Evolutionary conservation across 2,113 vertebrate genomes (phyloP), one percentile per base, ranked within the genome.

Genomic region (Barnardius zonarius): DNA sequence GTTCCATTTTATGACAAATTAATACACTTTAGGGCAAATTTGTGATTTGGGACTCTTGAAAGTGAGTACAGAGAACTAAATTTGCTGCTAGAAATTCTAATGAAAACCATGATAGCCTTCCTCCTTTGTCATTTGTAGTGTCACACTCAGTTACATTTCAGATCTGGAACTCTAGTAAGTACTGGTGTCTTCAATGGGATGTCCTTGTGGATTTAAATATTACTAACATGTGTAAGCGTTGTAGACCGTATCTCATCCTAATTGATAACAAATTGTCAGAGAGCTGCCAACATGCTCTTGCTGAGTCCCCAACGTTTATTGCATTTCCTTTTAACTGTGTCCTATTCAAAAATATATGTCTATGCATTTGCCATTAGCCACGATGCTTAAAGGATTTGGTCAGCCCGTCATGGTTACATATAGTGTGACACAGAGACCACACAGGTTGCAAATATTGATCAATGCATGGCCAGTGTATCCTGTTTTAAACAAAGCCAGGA

Each of bases 351-450:
- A 83, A 78, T 20, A 3, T 23, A 30, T n/a, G 28, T 70, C 18
- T 69, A 11, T 57, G n/a, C 8, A 28, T 64, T 67, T 83, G 28
- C 35, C 24, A 15, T 75, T 59, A 59, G 35, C 28, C 25, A 30
- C 17, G 25, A 35, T 67, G 31, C 25, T 67, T 66, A 72, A 77
- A 73, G 54, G 25, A 67, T 76, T 88, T 83, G 46, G 51, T 81
- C 41, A 88, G 13, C 10, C 0, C 1, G 15, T 76, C 49, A 35
- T 0, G 2, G 49, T 44, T 57, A 19, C 0, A 0, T 51, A 35
- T 24, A 27, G 11, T 27, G 17, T 62, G 64, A 63, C 9, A 51
- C 9, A 57, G 27, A 67, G 41, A 63, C 54, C 48, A 52, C 54
- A 49, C 9, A 74, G 33, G 12, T 10, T 37, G 48, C 48, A 57